Conservation (phyloP, 2,888 invertebrate genomes). For the Clepsis dumicolana region DNA sequence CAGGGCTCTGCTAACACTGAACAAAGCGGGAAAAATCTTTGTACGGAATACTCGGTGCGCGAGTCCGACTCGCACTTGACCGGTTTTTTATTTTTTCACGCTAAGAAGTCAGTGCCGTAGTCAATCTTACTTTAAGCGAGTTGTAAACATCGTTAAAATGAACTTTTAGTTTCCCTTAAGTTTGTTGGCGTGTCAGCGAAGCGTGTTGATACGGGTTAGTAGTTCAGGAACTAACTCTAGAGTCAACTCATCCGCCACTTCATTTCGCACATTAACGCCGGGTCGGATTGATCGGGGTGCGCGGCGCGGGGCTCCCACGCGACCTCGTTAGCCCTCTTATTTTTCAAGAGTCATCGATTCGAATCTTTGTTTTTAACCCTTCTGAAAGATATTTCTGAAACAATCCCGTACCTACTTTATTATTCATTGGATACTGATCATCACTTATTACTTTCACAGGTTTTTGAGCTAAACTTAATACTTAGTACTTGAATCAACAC, state of each 20-base stretch:
- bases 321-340: slow-evolving; percentile 38
- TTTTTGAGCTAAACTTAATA: slow-evolving; percentile 6
- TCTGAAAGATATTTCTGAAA: slow-evolving; percentile 10
- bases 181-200: neutral
- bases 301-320: slow-evolving; percentile 3
- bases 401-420: slow-evolving; percentile 12
- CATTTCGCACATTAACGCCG: slow-evolving; percentile 27
- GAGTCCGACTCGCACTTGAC: no score
- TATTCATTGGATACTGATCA: slow-evolving; percentile 5
- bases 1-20: no score
- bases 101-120: neutral
- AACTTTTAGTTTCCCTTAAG: neutral
- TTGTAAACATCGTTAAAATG: neutral
- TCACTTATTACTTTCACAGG: neutral
- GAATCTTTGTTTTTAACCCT: slow-evolving; percentile 30
- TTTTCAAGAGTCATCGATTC: slow-evolving; percentile 25
- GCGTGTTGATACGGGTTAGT: neutral
- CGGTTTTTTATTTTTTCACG: no score
- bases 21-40: no score
- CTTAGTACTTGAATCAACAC: neutral
- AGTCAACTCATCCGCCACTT: slow-evolving; percentile 20
- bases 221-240: neutral
- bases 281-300: slow-evolving; percentile 28
- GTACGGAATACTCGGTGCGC: no score
- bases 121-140: neutral